Conservation (phyloP, 2,113 vertebrate species). For the Siphamia tubifer region DNA sequence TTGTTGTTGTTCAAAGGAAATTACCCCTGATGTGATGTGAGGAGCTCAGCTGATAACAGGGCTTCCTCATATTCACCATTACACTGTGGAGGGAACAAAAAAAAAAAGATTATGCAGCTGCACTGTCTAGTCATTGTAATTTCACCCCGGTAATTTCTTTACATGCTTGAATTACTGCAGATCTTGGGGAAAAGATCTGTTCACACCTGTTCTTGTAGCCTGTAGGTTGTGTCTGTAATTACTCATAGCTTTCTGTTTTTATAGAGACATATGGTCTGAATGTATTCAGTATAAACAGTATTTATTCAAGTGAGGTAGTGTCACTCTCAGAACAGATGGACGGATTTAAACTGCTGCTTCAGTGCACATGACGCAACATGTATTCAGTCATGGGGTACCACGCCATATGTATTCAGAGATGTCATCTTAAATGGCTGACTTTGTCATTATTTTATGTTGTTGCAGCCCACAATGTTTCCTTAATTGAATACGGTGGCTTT, state of each 20-base stretch:
- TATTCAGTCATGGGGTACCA: neutral
- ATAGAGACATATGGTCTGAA: constrained; percentile 19
- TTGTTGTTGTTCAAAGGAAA: no score
- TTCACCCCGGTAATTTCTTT: neutral
- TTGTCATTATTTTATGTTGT: neutral
- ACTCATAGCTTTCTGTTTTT: neutral
- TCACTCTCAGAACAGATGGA: constrained; percentile 13
- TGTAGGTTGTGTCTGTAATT: neutral
- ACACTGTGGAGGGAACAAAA: no score
- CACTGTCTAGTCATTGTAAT: neutral
- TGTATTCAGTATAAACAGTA: neutral
- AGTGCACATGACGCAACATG: neutral
- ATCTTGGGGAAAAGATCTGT: neutral
- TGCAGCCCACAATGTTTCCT: neutral
- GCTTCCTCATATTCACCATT: no score
- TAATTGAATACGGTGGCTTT: neutral
- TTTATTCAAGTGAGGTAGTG: constrained; percentile 8
- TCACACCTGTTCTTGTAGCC: neutral
- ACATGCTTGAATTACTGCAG: neutral
- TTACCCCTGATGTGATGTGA: no score
- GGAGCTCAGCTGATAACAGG: no score
- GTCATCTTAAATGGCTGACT: neutral
- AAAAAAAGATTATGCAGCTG: neutral
- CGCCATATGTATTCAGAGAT: neutral
- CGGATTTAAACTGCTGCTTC: neutral